phyloP scores from a whole-genome alignment of 2,113 vertebrate genomes.

The Todiramphus saurophagus region DNA sequence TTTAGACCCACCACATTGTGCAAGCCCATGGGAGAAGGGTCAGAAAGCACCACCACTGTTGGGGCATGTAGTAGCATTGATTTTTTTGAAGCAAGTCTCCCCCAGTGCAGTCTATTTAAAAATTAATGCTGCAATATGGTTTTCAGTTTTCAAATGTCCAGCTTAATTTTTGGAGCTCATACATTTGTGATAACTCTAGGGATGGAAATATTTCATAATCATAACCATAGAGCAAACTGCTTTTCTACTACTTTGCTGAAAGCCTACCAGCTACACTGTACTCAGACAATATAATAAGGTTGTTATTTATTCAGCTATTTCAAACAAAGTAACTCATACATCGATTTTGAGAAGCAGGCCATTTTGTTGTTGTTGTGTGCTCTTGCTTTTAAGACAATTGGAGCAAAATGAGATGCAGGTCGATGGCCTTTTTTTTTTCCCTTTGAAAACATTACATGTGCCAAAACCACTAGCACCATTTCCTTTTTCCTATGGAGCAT shows the following conservation, averaged over 20 bases:
- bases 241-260: not conserved
- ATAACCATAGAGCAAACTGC: slow-evolving; percentile 10
- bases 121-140: slow-evolving; percentile 36
- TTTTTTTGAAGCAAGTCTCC: slow-evolving; percentile 16
- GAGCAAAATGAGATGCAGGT: slow-evolving; percentile 22
- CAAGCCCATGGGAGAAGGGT: not conserved
- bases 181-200: slow-evolving; percentile 29
- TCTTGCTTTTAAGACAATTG: slow-evolving; percentile 40
- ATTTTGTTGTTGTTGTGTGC: not conserved
- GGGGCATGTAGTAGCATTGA: not conserved
- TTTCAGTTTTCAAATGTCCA: slow-evolving; percentile 28
- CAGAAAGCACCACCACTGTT: not conserved
- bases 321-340: slow-evolving; percentile 15
- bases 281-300: not conserved
- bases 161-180: slow-evolving; percentile 32
- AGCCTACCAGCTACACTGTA: not conserved
- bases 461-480: not conserved
- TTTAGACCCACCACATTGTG: not conserved
- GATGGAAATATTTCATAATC: slow-evolving; percentile 49
- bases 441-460: not conserved
- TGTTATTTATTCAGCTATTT: slow-evolving; percentile 15
- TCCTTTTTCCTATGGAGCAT: not conserved
- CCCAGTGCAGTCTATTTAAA: not conserved
- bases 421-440: not conserved
- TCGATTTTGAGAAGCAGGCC: slow-evolving; percentile 20